Evolutionary conservation across 64 coral and sea anemone genomes (phyloP), one percentile per base, ranked within the genome.

Genomic region (Montipora sp.): DNA sequence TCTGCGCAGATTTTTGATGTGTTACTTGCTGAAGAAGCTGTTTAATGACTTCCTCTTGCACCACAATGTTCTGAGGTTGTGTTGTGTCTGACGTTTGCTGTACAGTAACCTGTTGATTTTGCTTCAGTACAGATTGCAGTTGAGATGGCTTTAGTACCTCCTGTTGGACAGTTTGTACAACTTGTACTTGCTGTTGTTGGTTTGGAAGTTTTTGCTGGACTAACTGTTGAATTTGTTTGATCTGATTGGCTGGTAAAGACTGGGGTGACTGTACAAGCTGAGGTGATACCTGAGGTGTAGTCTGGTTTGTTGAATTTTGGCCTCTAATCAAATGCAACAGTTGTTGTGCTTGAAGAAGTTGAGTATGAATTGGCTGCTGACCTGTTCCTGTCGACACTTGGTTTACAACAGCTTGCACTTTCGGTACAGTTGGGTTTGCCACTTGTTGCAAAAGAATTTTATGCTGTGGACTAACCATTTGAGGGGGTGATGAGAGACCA

Each of bases 191-290:
- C 67, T 80, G 45, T 46, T 75, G 82, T 46, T 93, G 91, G 45
- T 47, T 75, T 12, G 70, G 58, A 50, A 93, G 67, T 67, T 93
- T 93, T 8, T 93, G 78, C 4, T 93, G 82, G 20, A 93, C 83
- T 57, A 94, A 61, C 51, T 94, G 95, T 24, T 97, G 95, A 88
- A 96, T 94, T 73, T 96, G 95, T 44, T 96, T 92, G 20, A 97
- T 84, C 65, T 81, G 70, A 22, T 83, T 81, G 7, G 88, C 87
- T 67, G 93, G 87, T n/a, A 85, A 71, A 7, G 93, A 61, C 14
- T 63, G 60, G 1, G 66, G 44, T 48, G 82, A 71, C 45, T 84
- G 82, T 4, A 70, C n/a, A 48, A 71, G 44, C 82, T 84, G 80
- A 36, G 80, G 58, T 18, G 80, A 67, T 46, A 59, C 59, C 27